phyloP scores from a whole-genome alignment of 1,140 invertebrate species.

The Chelonus insularis region DNA sequence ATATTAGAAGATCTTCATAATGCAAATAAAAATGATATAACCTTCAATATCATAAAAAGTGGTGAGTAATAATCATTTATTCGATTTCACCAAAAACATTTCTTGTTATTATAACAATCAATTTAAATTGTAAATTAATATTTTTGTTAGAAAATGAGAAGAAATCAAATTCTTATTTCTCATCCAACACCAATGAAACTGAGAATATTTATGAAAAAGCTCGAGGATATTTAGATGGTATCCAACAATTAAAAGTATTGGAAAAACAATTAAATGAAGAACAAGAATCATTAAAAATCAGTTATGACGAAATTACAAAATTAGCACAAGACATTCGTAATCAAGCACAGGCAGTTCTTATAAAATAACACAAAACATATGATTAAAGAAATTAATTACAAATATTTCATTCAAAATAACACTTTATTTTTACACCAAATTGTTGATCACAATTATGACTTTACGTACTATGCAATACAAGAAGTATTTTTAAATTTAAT shows the following conservation, averaged over 20 bases:
- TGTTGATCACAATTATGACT: too few relatives aligned
- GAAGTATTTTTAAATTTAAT: too few relatives aligned
- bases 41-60: constrained; percentile 42
- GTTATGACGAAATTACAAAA: constrained; percentile 42
- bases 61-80: too few relatives aligned
- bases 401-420: too few relatives aligned
- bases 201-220: constrained; percentile 44
- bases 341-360: constrained; percentile 49
- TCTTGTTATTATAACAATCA: not conserved
- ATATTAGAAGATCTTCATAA: constrained; percentile 44
- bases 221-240: constrained; percentile 44
- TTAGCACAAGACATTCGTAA: constrained; percentile 49
- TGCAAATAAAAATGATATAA: constrained; percentile 37
- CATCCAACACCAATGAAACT: constrained; percentile 32
- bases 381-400: too few relatives aligned
- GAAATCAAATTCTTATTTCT: constrained; percentile 30
- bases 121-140: constrained; percentile 13
- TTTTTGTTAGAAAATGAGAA: constrained; percentile 27
- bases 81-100: too few relatives aligned
- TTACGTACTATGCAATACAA: too few relatives aligned
- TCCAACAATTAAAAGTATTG: constrained; percentile 42
- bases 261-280: constrained; percentile 36
- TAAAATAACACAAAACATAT: constrained; percentile 22
- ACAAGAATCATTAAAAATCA: constrained; percentile 33
- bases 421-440: too few relatives aligned